Conservation (phyloP, 2,113 vertebrate genomes). For the Tupaia chinensis region DNA sequence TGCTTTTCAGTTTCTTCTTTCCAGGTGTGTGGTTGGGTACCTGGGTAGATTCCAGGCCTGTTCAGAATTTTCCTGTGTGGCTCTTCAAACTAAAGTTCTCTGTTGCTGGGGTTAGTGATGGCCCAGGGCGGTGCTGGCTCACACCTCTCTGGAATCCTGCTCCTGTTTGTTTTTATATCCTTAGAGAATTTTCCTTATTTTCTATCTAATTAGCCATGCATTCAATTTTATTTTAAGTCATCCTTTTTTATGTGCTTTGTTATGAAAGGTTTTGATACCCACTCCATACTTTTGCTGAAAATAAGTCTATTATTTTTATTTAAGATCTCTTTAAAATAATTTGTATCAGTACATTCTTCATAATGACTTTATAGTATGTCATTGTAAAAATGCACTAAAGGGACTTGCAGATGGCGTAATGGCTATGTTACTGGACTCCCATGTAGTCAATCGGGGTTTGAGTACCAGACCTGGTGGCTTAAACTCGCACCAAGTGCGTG, state of each 20-base stretch:
- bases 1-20: neutral
- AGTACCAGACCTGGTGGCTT: no score
- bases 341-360: neutral
- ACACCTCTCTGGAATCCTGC: neutral
- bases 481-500: no score
- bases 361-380: neutral
- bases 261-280: neutral
- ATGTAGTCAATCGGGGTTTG: no score
- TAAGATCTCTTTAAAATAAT: neutral
- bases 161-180: conserved; percentile 27
- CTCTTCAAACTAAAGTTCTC: neutral
- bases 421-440: no score
- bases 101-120: neutral
- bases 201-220: conserved; percentile 16
- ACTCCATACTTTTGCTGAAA: neutral
- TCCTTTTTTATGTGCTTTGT: neutral
- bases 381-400: neutral
- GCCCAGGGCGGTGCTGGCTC: neutral
- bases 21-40: neutral
- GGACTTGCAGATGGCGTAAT: no score
- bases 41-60: neutral
- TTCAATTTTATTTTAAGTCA: conserved; percentile 15
- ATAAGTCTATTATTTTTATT: neutral
- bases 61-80: neutral
- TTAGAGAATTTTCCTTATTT: conserved; percentile 59